Base-by-base conservation (phyloP, 2,797 vertebrate species). In the Moxostoma hubbsi region DNA sequence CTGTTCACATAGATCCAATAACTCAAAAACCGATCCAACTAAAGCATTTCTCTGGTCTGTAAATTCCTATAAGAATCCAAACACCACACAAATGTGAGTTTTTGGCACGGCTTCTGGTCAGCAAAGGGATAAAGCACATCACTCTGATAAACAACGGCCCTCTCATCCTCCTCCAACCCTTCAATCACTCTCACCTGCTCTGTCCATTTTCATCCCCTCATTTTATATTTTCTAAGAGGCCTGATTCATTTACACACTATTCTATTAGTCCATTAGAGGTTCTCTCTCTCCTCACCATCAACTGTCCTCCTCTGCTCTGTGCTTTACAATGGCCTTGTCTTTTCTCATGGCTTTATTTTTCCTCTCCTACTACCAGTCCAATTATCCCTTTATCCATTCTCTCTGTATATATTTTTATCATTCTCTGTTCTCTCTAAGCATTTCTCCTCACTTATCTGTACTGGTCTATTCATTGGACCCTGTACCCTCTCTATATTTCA, bases 11-110 rank as follows among this genome's bases (percentile, higher is more conserved):
- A 84, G 69, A 82, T 83, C 88, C 88, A 83, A 82, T 86, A 86
- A 88, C 85, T 87, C 85, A 88, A 86, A 24, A 89, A 84, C 81
- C 82, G 86, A 85, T 87, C 88, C 86, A 84, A 87, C 24, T 24
- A 24, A 24, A 24, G 24, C 24, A 24, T 24, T 3, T 24, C 24
- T 24, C 24, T 24, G 2, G 24, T 24, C 24, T 24, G 24, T 84
- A 64, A 84, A 84, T 75, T 79, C 81, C 63, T 65, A 49, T 15
- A 86, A 45, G 83, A 83, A 80, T 54, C n/a, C 55, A 75, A 76
- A 68, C 67, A 9, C 82, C 83, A 76, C 83, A 77, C 71, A 75
- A 79, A 86, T 84, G 81, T 68, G 54, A 49, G 51, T 81, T 72
- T 83, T 84, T 87, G 75, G 82, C 82, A 80, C 47, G 0, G 77